Percentiles rank a stretch among this genome's conserved stretches.
Evolutionary conservation across 2,797 vertebrate genomes (phyloP).

Genomic region (Danio aesculapii): DNA sequence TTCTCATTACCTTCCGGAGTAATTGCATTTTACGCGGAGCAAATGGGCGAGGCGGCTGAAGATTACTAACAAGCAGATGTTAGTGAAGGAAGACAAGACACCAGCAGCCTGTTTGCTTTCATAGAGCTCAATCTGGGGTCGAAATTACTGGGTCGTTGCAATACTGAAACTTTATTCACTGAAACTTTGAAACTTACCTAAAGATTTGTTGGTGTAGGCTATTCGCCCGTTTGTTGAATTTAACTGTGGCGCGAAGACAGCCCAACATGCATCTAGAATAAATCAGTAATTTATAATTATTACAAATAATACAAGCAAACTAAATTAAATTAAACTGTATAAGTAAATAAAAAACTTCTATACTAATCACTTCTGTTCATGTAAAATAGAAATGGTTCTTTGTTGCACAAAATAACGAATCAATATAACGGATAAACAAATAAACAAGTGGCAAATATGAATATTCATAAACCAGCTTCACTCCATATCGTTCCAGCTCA

Average conservation of each 20-base stretch:
- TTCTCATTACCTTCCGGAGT: conserved; percentile 66
- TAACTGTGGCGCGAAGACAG: not conserved
- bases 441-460: conserved; percentile 78
- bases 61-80: conserved; percentile 67
- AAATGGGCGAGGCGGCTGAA: conserved; percentile 59
- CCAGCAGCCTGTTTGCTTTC: conserved; percentile 49
- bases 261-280: not conserved
- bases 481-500: conserved; percentile 72
- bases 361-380: not conserved
- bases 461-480: conserved; percentile 75
- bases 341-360: not conserved
- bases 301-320: not conserved
- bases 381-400: not conserved
- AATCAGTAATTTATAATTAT: not conserved
- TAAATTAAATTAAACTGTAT: not conserved
- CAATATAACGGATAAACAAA: conserved; percentile 69
- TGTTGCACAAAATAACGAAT: conserved; percentile 62
- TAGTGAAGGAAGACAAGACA: conserved; percentile 61
- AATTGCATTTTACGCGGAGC: conserved; percentile 66
- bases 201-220: not conserved
- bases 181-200: not conserved
- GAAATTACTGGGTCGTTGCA: conserved; percentile 2
- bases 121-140: conserved; percentile 37
- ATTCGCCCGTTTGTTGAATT: not conserved
- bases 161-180: not conserved